These are phyloP conservation scores for Hiodon tergisus DNA, from an alignment of 2,113 vertebrate genomes.

Conservation along the genomic window DNA sequence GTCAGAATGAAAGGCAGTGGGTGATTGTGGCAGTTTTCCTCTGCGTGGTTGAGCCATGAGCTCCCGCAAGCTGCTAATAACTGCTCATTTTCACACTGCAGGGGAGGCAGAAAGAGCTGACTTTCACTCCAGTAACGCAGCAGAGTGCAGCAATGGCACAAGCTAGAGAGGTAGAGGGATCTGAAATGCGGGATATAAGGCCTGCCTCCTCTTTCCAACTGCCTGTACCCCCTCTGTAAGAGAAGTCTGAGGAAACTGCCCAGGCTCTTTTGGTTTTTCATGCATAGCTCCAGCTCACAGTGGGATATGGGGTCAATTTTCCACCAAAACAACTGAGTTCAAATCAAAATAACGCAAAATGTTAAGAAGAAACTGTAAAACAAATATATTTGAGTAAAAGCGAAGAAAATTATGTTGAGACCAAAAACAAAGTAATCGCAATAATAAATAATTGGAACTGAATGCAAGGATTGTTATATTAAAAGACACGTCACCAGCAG, in stretches of 20 bases:
- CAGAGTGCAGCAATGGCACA: conserved; percentile 23
- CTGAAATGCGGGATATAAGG: background rate
- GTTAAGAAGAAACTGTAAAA: too few relatives aligned
- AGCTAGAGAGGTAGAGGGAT: conserved; percentile 8
- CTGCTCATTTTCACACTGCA: conserved; percentile 57
- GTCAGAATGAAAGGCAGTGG: conserved; percentile 26
- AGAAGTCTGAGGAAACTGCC: background rate
- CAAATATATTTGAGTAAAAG: too few relatives aligned
- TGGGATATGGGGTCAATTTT: background rate
- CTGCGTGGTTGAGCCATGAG: background rate
- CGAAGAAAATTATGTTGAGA: too few relatives aligned
- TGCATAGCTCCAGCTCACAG: background rate
- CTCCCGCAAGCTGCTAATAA: conserved; percentile 56
- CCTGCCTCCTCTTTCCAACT: background rate
- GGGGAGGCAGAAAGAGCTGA: conserved; percentile 42
- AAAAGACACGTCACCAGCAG: too few relatives aligned
- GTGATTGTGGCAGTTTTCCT: conserved; percentile 40
- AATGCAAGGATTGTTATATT: too few relatives aligned
- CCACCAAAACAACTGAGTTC: too few relatives aligned
- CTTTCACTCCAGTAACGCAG: conserved; percentile 28
- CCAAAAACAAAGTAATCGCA: too few relatives aligned
- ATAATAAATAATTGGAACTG: too few relatives aligned
- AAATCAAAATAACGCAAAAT: too few relatives aligned
- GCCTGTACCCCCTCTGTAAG: background rate
- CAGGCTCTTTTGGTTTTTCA: background rate